Conservation (phyloP, 2,888 invertebrate species). For the Polydrusus tereticollis region DNA sequence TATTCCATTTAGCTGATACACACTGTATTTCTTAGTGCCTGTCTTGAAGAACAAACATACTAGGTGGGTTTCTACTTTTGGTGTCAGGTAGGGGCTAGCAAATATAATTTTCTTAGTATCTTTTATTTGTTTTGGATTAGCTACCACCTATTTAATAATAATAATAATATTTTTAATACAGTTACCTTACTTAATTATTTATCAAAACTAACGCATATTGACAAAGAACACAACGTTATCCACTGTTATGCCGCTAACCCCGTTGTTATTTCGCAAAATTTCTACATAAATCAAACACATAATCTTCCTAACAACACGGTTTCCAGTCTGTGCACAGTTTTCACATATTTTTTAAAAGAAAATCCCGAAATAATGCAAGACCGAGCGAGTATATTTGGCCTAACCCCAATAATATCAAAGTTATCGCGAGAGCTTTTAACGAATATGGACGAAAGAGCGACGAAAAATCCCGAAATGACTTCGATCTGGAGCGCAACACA, state of each 20-base stretch:
- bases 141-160: no score
- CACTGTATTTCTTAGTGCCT: no score
- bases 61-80: background rate
- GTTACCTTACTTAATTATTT: constrained; percentile 20
- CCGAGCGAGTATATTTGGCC: constrained; percentile 17
- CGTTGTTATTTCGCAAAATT: background rate
- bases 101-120: background rate
- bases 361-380: constrained; percentile 8
- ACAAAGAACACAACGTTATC: constrained; percentile 6
- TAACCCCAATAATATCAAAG: constrained; percentile 33
- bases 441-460: constrained; percentile 6
- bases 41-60: no score
- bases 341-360: constrained; percentile 10
- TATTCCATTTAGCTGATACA: no score
- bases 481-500: constrained; percentile 34
- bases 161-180: constrained; percentile 4
- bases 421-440: constrained; percentile 26
- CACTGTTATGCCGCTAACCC: background rate
- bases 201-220: constrained; percentile 3
- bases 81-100: background rate
- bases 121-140: no score
- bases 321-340: background rate
- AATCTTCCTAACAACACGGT: background rate
- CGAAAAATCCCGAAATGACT: constrained; percentile 16
- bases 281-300: background rate